Conservation (phyloP, 2,888 invertebrate genomes). For the Cephus nigrinus region DNA sequence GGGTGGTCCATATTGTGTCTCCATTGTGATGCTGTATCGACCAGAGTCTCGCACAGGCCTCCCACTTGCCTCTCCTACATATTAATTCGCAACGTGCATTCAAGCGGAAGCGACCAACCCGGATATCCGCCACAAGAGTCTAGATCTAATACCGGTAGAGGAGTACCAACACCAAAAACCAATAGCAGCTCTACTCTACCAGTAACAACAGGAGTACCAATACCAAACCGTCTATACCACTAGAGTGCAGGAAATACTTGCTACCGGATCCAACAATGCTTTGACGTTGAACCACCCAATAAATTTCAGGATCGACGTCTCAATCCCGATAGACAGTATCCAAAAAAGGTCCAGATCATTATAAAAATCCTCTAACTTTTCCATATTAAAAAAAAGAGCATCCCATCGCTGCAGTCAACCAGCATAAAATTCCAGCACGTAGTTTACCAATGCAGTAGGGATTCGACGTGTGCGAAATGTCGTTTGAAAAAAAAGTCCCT, state of each 20-base stretch:
- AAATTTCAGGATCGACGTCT: neutral
- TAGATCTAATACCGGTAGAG: neutral
- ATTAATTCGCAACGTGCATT: neutral
- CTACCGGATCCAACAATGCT: neutral
- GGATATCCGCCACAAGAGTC: neutral
- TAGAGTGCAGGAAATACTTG: neutral
- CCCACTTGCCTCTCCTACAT: neutral
- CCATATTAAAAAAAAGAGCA: neutral
- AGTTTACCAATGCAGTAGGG: neutral
- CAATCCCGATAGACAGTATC: no score
- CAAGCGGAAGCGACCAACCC: neutral
- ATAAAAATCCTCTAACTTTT: neutral
- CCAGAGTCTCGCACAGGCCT: neutral
- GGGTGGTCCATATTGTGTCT: slow-evolving; percentile 1
- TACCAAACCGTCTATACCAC: neutral
- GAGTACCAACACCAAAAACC: neutral
- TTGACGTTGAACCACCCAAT: neutral
- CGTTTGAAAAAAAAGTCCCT: neutral
- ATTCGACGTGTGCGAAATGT: neutral
- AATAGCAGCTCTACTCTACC: neutral
- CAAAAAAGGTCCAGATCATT: neutral
- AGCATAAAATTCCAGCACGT: neutral
- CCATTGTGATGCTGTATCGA: slow-evolving; percentile 1
- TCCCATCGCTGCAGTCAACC: neutral
- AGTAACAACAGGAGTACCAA: no score